A percentile compares a stretch with the other conserved stretches of the same genome.
Evolutionary conservation across 2,113 vertebrate species (phyloP).

Genomic region (Calypte anna): DNA sequence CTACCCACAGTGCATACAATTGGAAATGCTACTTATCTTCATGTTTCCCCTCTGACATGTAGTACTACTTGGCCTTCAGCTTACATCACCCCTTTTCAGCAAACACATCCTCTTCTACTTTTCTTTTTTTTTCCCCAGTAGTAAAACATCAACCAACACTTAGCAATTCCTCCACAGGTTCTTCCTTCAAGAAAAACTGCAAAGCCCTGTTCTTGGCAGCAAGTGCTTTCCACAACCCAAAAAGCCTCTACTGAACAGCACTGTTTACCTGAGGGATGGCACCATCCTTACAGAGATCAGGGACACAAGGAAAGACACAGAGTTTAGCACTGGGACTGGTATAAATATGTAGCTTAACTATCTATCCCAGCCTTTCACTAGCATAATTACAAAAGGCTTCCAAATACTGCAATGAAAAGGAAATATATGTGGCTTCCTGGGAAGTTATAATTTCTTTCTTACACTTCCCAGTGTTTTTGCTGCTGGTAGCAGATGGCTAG

Average conservation of each 20-base stretch:
- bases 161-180: neutral
- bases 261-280: neutral
- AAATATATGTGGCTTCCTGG: neutral
- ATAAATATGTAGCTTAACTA: neutral
- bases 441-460: neutral
- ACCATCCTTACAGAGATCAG: neutral
- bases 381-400: neutral
- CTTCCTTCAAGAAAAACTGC: neutral
- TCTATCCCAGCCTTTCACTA: neutral
- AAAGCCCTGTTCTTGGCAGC: neutral
- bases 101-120: neutral
- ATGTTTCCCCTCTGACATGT: neutral
- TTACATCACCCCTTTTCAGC: neutral
- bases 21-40: neutral
- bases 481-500: constrained; percentile 55
- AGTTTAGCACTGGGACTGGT: neutral
- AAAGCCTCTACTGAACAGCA: neutral
- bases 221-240: neutral
- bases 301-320: neutral
- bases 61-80: neutral
- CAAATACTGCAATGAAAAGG: neutral
- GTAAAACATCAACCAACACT: neutral
- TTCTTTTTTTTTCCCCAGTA: neutral
- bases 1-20: neutral
- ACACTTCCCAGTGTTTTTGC: neutral